phyloP scores from a whole-genome alignment of 1,140 invertebrate species.

The Macrotrachela quadricornifera region DNA sequence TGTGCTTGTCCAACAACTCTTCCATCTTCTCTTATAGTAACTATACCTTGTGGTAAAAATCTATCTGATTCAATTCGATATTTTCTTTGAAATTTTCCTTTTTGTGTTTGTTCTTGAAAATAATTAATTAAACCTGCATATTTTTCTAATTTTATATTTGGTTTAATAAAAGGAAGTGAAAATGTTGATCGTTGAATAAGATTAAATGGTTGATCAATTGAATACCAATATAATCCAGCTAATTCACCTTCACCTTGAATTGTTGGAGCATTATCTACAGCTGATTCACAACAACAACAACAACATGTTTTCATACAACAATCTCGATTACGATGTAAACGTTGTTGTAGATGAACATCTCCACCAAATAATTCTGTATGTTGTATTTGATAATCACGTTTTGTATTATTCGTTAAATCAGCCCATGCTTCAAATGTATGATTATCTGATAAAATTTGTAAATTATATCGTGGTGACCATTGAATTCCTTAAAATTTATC shows the following conservation, averaged over 20 bases:
- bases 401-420: slow-evolving; percentile 2
- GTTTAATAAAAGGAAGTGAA: slow-evolving; percentile 1
- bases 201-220: neutral
- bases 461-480: slow-evolving; percentile 1
- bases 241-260: slow-evolving; percentile 5
- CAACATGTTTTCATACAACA: no score
- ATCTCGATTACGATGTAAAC: neutral
- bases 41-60: slow-evolving; percentile 1
- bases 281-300: no score
- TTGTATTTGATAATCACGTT: neutral
- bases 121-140: neutral
- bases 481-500: no score
- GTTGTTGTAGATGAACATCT: neutral
- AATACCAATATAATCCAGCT: neutral
- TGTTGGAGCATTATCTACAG: no score
- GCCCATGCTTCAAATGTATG: slow-evolving; percentile 1
- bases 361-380: slow-evolving; percentile 2
- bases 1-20: neutral
- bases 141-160: neutral
- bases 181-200: neutral
- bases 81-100: slow-evolving; percentile 1
- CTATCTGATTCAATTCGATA: neutral
- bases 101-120: neutral
- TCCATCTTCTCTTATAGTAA: slow-evolving; percentile 1
- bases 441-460: neutral